Base-by-base conservation (phyloP, 2,888 invertebrate species). In the Papilio demoleus region DNA sequence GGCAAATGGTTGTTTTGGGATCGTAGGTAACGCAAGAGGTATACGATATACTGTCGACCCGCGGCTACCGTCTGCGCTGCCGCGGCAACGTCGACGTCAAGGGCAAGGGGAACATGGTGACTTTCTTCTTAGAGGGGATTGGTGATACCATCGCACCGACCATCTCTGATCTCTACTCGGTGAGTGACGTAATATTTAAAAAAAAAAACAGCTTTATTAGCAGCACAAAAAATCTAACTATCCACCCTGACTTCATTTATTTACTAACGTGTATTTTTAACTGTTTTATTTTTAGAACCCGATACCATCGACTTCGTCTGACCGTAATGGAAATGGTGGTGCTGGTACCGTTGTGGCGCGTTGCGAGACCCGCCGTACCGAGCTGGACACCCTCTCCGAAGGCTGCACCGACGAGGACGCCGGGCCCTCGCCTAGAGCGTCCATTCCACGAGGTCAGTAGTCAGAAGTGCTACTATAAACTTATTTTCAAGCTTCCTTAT, bases 21-120 rank as follows among this genome's bases (percentile, higher is more conserved):
- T 50, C 58, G 64, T 90, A 97, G 96, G 97, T 97, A 70, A 98
- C 98, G 1, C 95, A 97, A 82, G 98, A 98, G 88, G 95, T 97
- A 71, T 96, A 95, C 83, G 96, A 97, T 79, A 96, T 98, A 76
- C 92, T 98, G 58, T 88, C 94, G 74, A 87, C 93, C 17, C 95
- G 96, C 70, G 97, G 97, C 47, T 98, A 96, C 88, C 94, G 95
- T 45, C 92, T 98, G 50, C 95, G 95, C 34, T 97, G 97, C 86
- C 94, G 99, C 4, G 99, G 98, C 19, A 95, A 95, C 71, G 96
- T 99, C 65, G 95, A 97, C 79, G 98, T 99, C 14, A 99, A 98
- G 88, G 98, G 98, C 67, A 98, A 98, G 87, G 98, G 98, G 22
- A 96, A 97, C 75, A 98, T 98, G 98, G 94, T 97, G 72, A 98